Percentiles rank a stretch among this genome's conserved stretches.
Evolutionary conservation across 1,140 invertebrate genomes (phyloP).

Genomic region (Saccostrea echinata): DNA sequence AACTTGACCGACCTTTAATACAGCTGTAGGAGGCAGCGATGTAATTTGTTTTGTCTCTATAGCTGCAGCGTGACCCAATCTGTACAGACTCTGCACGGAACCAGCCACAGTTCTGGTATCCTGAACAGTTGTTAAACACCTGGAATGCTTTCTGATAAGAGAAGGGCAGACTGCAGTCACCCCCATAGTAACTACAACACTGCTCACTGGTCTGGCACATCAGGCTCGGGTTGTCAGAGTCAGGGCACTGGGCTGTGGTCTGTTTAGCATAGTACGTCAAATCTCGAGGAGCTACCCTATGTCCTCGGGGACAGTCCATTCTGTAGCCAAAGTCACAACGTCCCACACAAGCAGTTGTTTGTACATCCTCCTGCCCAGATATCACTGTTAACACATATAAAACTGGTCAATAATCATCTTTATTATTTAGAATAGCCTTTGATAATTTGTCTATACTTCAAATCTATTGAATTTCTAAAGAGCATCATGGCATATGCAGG

Average conservation of each 20-base stretch:
- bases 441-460: no score
- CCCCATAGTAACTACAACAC: conserved; percentile 15
- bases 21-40: conserved; percentile 29
- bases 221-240: background rate
- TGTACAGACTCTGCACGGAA: conserved; percentile 19
- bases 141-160: conserved; percentile 12
- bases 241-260: background rate
- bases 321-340: conserved; percentile 15
- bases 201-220: background rate
- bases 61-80: background rate
- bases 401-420: background rate
- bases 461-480: no score
- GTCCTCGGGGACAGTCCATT: conserved; percentile 29
- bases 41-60: conserved; percentile 13
- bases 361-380: background rate
- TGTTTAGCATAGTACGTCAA: background rate
- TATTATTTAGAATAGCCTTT: no score
- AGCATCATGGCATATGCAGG: no score
- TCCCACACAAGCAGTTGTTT: conserved; percentile 32
- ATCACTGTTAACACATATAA: background rate
- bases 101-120: conserved; percentile 23
- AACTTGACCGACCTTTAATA: background rate
- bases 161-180: conserved; percentile 23
- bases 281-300: conserved; percentile 8
- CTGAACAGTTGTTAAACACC: conserved; percentile 29